Evolutionary conservation across 2,888 invertebrate species (phyloP), one percentile per base, ranked within the genome.

Genomic region (Watsonalla cultraria): DNA sequence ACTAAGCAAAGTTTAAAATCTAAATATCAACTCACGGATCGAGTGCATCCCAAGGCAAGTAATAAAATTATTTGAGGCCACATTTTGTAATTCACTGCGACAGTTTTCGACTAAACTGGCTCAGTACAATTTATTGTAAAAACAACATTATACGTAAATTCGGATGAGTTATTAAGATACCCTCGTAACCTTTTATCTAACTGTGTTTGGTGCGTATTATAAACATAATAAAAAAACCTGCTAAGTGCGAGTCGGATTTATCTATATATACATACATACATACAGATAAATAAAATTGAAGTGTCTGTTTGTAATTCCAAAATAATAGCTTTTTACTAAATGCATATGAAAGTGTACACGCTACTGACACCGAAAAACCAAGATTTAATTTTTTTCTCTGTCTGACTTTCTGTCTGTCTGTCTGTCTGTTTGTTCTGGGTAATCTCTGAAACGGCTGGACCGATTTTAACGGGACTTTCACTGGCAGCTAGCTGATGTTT

Each of bases 21-120:
- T 42, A 9, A 42, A 11, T 42, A 11, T 42, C 42, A 7, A 84
- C 83, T 82, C 61, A 86, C 85, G 48, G 78, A 74, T 55, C 62
- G 61, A 37, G 68, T 68, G 51, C 72, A 77, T 45, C 78, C 69
- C 47, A 80, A 74, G 54, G 77, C 51, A 15, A 69, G 70, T 13
- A 86, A 35, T 0, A 84, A 42, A 4, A 74, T 39, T 24, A 80
- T 56, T 64, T 76, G 75, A 0, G 68, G 51, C 84, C 78, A 82
- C 86, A 86, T 86, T 68, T 70, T 76, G 2, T 51, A 46, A 33
- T 47, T 47, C 14, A 13, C 7, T n/a, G 14, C 5, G 49, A 45
- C 51, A 45, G 24, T 34, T 48, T 48, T 34, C 34, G 13, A 48
- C 48, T 48, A 13, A 48, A 24, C 24, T 4, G 4, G 4, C 24